Evolutionary conservation across 2,888 invertebrate species (phyloP).

Genomic region (Ormyrus labotus): DNA sequence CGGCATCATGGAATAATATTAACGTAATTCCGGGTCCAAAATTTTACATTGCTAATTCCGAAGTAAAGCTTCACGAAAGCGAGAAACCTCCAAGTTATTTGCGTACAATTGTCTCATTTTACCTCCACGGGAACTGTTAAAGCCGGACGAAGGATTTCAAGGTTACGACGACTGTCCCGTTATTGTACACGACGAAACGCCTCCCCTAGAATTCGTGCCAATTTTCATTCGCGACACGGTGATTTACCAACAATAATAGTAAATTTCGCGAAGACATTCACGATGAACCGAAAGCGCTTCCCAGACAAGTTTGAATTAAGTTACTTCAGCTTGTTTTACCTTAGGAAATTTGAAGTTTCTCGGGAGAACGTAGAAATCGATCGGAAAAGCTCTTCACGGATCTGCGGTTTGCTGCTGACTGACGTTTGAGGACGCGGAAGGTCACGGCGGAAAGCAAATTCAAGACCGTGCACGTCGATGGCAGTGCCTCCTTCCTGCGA

Average conservation of each 20-base stretch:
- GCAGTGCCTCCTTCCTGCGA: slow-evolving; percentile 11
- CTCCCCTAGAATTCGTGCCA: slow-evolving; percentile 26
- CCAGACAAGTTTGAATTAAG: neutral
- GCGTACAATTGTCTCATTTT: neutral
- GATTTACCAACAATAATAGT: neutral
- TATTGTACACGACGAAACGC: neutral
- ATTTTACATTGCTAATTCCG: neutral
- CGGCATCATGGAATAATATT: slow-evolving; percentile 25
- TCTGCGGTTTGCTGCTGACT: slow-evolving; percentile 61
- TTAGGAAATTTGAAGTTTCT: slow-evolving; percentile 30
- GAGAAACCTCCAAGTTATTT: neutral
- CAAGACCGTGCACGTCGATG: slow-evolving; percentile 30
- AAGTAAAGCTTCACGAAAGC: neutral
- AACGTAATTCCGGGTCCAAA: neutral
- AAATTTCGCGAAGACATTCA: neutral
- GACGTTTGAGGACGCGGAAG: slow-evolving; percentile 67
- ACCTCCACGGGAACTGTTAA: neutral
- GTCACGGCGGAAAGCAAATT: slow-evolving; percentile 58
- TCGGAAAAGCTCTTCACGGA: slow-evolving; percentile 32
- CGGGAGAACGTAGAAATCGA: slow-evolving; percentile 32
- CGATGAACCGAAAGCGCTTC: neutral
- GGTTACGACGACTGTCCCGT: slow-evolving; percentile 19
- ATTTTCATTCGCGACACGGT: neutral
- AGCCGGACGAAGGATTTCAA: slow-evolving; percentile 29
- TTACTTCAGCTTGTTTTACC: slow-evolving; percentile 49